A percentile compares a stretch with the other conserved stretches of the same genome.
These are phyloP conservation scores for Listronotus bonariensis DNA, from an alignment of 1,140 invertebrate species.

Conservation along the genomic window DNA sequence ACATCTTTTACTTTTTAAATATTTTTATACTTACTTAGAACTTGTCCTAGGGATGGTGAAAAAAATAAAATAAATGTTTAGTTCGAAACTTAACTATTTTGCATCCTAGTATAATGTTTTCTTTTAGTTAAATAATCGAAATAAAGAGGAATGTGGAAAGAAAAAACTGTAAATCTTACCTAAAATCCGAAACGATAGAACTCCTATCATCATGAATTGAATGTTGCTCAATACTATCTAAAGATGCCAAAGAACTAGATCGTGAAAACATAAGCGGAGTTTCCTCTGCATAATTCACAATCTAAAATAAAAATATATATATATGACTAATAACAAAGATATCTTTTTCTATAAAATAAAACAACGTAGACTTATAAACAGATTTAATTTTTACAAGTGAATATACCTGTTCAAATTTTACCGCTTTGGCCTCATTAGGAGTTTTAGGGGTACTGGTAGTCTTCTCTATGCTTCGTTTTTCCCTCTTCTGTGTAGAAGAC, in stretches of 20 bases:
- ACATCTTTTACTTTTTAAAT: too few species aligned
- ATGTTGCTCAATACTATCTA: conserved; percentile 83
- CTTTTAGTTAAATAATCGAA: too few species aligned
- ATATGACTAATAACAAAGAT: too few species aligned
- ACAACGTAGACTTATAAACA: too few species aligned
- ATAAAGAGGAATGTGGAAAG: too few species aligned
- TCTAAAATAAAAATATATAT: conserved; percentile 42
- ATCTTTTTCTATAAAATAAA: too few species aligned
- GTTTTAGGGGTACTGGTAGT: conserved; percentile 21
- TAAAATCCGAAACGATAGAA: conserved; percentile 88
- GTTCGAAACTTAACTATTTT: too few species aligned
- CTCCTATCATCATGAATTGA: conserved; percentile 82
- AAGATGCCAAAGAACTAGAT: conserved; percentile 85
- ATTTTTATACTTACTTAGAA: conserved; percentile 2
- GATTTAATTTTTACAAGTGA: too few species aligned
- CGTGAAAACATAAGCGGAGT: conserved; percentile 95
- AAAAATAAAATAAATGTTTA: too few species aligned
- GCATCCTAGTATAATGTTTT: too few species aligned
- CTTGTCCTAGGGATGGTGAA: neutral
- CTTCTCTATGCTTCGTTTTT: neutral
- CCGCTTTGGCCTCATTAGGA: conserved; percentile 60
- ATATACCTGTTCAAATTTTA: conserved; percentile 63
- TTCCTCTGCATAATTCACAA: conserved; percentile 77
- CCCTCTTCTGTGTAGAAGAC: conserved; percentile 8
- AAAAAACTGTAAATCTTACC: conserved; percentile 55